Base-by-base conservation (phyloP, 1,140 invertebrate species). In the Platorchestia sp. region DNA sequence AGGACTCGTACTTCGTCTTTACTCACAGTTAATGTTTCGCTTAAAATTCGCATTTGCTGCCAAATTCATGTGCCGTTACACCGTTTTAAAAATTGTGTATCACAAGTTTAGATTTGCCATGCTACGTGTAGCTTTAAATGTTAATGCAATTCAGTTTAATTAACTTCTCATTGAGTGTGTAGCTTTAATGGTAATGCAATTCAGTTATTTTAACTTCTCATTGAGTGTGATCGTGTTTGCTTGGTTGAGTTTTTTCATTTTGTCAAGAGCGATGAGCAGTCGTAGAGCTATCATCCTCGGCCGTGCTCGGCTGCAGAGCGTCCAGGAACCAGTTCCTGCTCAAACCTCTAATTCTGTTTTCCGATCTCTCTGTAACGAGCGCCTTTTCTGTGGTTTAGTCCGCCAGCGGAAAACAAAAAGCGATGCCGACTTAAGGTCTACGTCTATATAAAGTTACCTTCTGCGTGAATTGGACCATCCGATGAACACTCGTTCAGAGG, bases 311-410 rank as follows among this genome's bases (percentile, higher is more conserved):
- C 27, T 5, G 87, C 87, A 16, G 87, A 89, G 86, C n/a, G 36
- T 36, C 43, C 41, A 42, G 43, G 87, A 89, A 89, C 87, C 87
- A 42, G 87, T 89, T 89, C 87, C 87, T 89, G 43, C 87, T 75
- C 87, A 5, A 89, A 42, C 87, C 87, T 89, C 87, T 89, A 89
- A 89, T 89, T 89, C 87, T 89, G 87, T 42, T 89, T 75, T 75
- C 59, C 59, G 59, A 75, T 22, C 59, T 22, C 59, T 19, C 59
- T 75, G 59, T 75, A 89, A 41, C 87, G 87, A 89, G 87, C 87
- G 87, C 87, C 87, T 89, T 42, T 43, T 7, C 87, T 89, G 87
- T 36, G 87, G 41, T 89, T 89, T 44, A 89, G 41, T 89, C 36
- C 87, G 87, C 87, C 59, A 75, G 59, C 10, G 59, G 27, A 75